These are phyloP conservation scores for Hoplostethus atlanticus DNA, from an alignment of 2,797 vertebrate species.

Conservation along the genomic window DNA sequence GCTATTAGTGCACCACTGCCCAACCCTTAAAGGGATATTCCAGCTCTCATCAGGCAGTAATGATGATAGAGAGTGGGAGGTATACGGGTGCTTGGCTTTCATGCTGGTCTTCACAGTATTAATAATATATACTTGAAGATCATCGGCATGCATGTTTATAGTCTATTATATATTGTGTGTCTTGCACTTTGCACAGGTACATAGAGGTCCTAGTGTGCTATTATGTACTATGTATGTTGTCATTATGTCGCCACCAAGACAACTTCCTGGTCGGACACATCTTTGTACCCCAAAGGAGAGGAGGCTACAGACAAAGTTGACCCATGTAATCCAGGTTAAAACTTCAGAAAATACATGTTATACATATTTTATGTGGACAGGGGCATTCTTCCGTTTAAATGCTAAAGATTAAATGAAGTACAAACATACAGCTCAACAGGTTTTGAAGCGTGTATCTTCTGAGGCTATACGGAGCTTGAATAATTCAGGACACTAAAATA, in stretches of 20 bases:
- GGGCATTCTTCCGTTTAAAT: not conserved
- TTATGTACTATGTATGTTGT: not conserved
- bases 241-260: not conserved
- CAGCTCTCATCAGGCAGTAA: conserved; percentile 67
- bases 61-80: conserved; percentile 44
- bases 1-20: conserved; percentile 54
- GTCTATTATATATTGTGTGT: not conserved
- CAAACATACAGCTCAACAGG: not conserved
- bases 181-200: not conserved
- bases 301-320: conserved; percentile 3
- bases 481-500: no score
- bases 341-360: not conserved
- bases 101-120: conserved; percentile 41
- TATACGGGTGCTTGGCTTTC: conserved; percentile 47
- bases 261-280: not conserved
- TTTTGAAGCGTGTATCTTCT: not conserved
- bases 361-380: not conserved
- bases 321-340: not conserved
- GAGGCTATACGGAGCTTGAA: not conserved
- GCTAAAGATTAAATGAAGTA: conserved; percentile 7
- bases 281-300: not conserved
- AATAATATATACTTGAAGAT: conserved; percentile 56
- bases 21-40: conserved; percentile 56
- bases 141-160: conserved; percentile 20
- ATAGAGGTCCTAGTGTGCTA: not conserved